phyloP scores from a whole-genome alignment of 2,888 invertebrate genomes.

The Notodonta ziczac region DNA sequence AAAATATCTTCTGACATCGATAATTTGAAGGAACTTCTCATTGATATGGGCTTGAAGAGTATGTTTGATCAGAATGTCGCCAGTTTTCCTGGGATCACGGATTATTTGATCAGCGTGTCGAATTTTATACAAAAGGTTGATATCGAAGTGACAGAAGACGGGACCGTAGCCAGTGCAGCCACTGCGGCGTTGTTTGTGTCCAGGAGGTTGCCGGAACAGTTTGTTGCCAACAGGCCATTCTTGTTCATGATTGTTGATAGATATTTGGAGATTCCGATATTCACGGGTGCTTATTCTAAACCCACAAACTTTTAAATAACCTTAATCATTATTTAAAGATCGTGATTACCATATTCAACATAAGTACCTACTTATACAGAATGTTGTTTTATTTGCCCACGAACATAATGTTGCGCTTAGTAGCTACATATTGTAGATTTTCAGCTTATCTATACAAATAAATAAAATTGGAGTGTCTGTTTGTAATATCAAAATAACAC shows the following conservation, averaged over 20 bases:
- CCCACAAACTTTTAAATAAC: conserved; percentile 54
- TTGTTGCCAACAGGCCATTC: conserved; percentile 66
- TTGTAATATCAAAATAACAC: too few relatives aligned
- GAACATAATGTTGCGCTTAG: too few relatives aligned
- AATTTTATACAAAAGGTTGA: conserved; percentile 72
- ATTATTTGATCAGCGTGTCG: conserved; percentile 53
- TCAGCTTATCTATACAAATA: too few relatives aligned
- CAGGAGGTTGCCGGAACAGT: conserved; percentile 46
- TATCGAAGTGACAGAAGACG: conserved; percentile 71
- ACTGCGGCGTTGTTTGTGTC: conserved; percentile 46
- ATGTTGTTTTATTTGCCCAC: too few relatives aligned
- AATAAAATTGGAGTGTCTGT: too few relatives aligned
- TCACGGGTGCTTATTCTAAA: conserved; percentile 71
- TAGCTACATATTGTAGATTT: too few relatives aligned
- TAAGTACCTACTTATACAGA: too few relatives aligned
- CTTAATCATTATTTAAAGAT: too few relatives aligned
- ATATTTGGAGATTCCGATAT: conserved; percentile 55
- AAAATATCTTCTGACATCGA: conserved; percentile 77
- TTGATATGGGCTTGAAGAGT: conserved; percentile 66
- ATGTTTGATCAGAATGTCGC: conserved; percentile 60
- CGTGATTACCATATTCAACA: too few relatives aligned
- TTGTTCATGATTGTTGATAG: conserved; percentile 73
- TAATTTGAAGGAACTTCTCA: conserved; percentile 72
- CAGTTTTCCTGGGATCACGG: conserved; percentile 58
- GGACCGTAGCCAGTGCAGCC: conserved; percentile 58